Conservation (phyloP, 2,113 vertebrate species). For the Jacana jacana region DNA sequence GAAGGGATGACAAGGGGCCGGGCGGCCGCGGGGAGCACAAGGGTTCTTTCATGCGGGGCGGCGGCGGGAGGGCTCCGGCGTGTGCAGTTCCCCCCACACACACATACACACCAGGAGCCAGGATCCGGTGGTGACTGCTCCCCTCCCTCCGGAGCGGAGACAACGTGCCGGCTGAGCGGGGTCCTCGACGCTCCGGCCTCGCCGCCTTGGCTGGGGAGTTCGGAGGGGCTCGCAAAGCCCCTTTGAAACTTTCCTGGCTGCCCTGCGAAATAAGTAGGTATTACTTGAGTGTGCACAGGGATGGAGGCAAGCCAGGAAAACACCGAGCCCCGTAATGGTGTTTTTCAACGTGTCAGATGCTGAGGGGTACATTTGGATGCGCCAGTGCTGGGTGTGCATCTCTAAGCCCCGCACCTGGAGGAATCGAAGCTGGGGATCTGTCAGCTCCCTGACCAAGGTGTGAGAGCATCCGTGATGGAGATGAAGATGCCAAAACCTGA, state of each 20-base stretch:
- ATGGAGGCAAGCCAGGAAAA: background rate
- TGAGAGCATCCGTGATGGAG: background rate
- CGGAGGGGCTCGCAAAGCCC: background rate
- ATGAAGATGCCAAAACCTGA: background rate
- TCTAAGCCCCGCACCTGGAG: accelerated
- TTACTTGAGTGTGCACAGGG: background rate
- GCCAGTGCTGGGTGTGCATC: accelerated
- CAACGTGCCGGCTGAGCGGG: accelerated
- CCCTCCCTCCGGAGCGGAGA: background rate
- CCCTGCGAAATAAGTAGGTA: background rate
- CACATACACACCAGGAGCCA: background rate
- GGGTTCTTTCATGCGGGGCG: background rate
- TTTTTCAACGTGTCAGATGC: background rate
- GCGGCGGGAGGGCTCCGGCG: background rate
- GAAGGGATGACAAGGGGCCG: background rate
- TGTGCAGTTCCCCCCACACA: background rate
- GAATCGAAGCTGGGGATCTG: background rate
- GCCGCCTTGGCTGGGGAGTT: background rate
- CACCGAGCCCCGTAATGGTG: background rate
- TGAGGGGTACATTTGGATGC: accelerated
- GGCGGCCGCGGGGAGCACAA: background rate
- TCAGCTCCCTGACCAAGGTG: accelerated
- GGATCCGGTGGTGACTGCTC: background rate
- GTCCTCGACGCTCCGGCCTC: background rate
- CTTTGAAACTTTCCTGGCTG: background rate